Evolutionary conservation across 2,888 invertebrate species (phyloP), one percentile per base, ranked within the genome.

Genomic region (Theodoxus fluviatilis): DNA sequence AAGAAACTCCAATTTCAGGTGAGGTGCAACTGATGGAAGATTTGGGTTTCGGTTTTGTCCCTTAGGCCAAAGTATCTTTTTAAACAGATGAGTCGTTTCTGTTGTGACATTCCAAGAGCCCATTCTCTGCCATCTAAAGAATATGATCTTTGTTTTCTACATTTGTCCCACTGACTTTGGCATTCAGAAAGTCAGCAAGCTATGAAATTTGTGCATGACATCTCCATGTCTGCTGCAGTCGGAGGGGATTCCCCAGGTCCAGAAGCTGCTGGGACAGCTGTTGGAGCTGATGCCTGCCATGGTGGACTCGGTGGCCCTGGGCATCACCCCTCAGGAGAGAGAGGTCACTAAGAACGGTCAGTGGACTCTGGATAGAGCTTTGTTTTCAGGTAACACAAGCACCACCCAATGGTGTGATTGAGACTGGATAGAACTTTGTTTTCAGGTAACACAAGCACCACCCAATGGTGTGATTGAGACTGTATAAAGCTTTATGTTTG

Each of bases 281-380:
- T 90, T 92, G 0, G 96, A 96, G 85, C 91, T 94, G 89, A 90
- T 96, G 82, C 93, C 93, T 75, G 89, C 92, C 61, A 92, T 95
- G 82, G 92, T 92, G 79, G 92, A 91, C 80, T 94, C 94, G 3
- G 90, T 93, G 3, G 88, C 90, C 67, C 90, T 92, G 78, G 94
- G 93, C 76, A 91, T 92, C 18, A 92, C 93, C 81, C 91, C 93
- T 37, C 83, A 84, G 49, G 82, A 83, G 33, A 77, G 79, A 47
- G 80, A 80, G 66, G 79, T 76, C 38, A 81, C 80, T 15, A 84
- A 83, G 72, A 83, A 81, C 76, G 83, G 82, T 81, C 67, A 25
- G 71, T 40, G 31, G 4, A n/a, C n/a, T n/a, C n/a, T n/a, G n/a
- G n/a, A n/a, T 37, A 18, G 4, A 57, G 12, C 22, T 28, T 59